These are phyloP conservation scores for Onychorhynchus coronatus DNA, from an alignment of 2,113 vertebrate genomes.

Conservation along the genomic window DNA sequence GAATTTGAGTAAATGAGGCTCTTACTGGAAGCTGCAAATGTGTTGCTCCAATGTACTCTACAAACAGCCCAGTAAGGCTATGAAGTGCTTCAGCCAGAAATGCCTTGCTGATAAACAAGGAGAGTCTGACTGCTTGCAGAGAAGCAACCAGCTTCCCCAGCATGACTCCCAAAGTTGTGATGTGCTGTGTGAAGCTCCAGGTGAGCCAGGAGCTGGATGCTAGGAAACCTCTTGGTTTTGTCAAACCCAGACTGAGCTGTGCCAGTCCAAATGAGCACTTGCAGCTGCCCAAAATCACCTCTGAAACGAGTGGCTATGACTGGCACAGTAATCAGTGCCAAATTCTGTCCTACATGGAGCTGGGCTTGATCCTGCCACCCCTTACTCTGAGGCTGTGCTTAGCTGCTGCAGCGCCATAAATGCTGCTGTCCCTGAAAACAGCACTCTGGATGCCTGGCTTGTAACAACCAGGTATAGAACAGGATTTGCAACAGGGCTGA, in stretches of 20 bases:
- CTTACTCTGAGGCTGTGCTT: neutral
- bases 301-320: neutral
- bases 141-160: neutral
- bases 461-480: neutral
- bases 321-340: neutral
- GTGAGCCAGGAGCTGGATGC: neutral
- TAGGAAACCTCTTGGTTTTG: neutral
- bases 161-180: neutral
- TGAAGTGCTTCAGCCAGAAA: neutral
- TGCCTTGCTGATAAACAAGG: neutral
- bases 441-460: neutral
- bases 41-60: neutral
- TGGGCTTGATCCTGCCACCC: neutral
- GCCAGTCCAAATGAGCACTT: neutral
- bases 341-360: neutral
- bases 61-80: too few relatives aligned
- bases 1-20: neutral
- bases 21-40: neutral
- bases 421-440: neutral
- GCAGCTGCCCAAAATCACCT: neutral
- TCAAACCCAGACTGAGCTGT: neutral
- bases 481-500: neutral
- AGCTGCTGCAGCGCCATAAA: neutral
- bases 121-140: neutral
- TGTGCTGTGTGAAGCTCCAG: neutral